These are phyloP conservation scores for Tuberolachnus salignus DNA, from an alignment of 2,888 invertebrate species.

Conservation along the genomic window DNA sequence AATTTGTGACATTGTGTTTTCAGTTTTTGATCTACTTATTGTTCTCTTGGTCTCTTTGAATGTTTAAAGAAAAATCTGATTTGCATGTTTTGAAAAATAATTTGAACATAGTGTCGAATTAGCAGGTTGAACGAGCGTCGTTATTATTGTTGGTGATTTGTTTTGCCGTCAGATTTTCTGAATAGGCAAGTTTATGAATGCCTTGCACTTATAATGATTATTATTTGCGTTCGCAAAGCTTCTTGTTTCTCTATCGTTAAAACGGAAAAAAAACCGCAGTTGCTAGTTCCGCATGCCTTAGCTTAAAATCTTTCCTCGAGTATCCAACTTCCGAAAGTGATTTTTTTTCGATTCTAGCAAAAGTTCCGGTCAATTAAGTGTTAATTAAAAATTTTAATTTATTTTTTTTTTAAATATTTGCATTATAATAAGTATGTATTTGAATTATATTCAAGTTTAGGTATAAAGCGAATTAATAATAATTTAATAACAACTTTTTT, in stretches of 20 bases:
- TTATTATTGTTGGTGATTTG: conserved; percentile 54
- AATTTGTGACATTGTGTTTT: conserved; percentile 48
- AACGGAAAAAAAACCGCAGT: conserved; percentile 47
- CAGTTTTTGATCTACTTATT: conserved; percentile 50
- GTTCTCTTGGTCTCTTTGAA: conserved; percentile 42
- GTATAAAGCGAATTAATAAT: too few species aligned
- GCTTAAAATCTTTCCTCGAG: conserved; percentile 25
- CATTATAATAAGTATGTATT: conserved; percentile 18
- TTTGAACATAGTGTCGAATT: conserved; percentile 54
- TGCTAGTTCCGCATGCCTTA: conserved; percentile 41
- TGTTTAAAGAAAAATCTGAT: conserved; percentile 48
- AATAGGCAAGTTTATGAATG: conserved; percentile 52
- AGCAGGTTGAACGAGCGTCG: conserved; percentile 55
- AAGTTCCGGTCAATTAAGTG: conserved; percentile 22
- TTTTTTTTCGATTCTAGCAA: not conserved
- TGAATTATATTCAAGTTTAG: not conserved
- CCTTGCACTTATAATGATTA: conserved; percentile 52
- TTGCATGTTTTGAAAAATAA: conserved; percentile 55
- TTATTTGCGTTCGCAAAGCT: conserved; percentile 53
- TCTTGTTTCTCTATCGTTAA: conserved; percentile 51
- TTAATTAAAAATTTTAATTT: not conserved
- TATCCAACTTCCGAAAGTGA: conserved; percentile 18
- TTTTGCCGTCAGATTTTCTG: conserved; percentile 55
- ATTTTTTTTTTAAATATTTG: not conserved
- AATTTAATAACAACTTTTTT: too few species aligned